Evolutionary conservation across 2,888 invertebrate genomes (phyloP).

Genomic region (Linnaemya tessellans): DNA sequence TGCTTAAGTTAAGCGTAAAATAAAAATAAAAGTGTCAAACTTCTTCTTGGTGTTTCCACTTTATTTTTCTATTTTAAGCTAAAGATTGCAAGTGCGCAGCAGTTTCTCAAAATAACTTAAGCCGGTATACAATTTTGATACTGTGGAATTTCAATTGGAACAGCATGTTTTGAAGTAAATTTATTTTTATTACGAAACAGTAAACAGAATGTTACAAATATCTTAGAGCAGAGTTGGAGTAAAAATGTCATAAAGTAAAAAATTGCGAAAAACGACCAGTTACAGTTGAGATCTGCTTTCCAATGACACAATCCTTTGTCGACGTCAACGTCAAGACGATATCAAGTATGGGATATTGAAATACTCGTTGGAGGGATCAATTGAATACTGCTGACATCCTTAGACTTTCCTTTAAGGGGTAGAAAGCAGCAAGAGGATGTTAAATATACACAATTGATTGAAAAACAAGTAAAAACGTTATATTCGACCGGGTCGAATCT

Average conservation of each 20-base stretch:
- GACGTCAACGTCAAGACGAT: too few species aligned
- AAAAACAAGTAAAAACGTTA: too few species aligned
- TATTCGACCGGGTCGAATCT: too few species aligned
- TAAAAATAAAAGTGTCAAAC: slow-evolving; percentile 21
- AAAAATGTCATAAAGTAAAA: neutral
- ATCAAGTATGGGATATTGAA: too few species aligned
- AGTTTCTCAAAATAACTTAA: neutral
- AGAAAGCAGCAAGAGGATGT: too few species aligned
- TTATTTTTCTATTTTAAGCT: slow-evolving; percentile 25
- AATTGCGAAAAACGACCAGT: too few species aligned
- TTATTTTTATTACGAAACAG: neutral
- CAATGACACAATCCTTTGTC: too few species aligned
- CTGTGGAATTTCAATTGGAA: neutral
- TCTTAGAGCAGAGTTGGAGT: neutral
- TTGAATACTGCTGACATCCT: too few species aligned
- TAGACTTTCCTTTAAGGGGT: too few species aligned
- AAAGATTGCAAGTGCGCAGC: neutral
- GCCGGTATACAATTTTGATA: neutral
- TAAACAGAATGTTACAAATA: neutral
- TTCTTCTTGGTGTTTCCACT: neutral
- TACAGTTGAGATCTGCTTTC: too few species aligned
- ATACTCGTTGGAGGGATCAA: too few species aligned
- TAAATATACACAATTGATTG: too few species aligned
- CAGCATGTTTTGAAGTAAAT: neutral
- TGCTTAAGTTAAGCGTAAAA: neutral